phyloP scores from a whole-genome alignment of 2,888 invertebrate species.

The Ochropacha duplaris region DNA sequence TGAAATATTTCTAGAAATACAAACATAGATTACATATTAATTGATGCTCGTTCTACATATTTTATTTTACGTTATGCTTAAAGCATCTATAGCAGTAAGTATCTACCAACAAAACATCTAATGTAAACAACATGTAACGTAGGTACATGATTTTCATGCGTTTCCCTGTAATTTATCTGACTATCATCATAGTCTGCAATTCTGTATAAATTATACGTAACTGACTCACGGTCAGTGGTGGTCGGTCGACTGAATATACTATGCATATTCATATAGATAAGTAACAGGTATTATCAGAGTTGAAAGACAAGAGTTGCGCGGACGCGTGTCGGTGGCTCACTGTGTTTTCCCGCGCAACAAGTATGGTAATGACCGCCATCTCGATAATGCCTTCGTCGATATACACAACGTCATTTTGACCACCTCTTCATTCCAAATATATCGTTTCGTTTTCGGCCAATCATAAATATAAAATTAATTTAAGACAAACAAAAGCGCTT shows the following conservation, averaged over 20 bases:
- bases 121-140: no score
- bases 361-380: constrained; percentile 36
- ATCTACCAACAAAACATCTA: no score
- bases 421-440: constrained; percentile 22
- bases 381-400: constrained; percentile 34
- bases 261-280: background rate
- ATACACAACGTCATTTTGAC: constrained; percentile 22
- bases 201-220: background rate
- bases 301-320: constrained; percentile 6
- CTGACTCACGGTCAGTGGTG: constrained; percentile 1
- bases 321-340: constrained; percentile 15
- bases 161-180: background rate
- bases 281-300: constrained; percentile 5
- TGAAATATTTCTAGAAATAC: no score
- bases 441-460: constrained; percentile 10
- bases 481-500: background rate
- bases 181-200: background rate
- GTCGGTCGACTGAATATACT: background rate
- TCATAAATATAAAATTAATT: constrained; percentile 4
- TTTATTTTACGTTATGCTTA: no score
- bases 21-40: no score
- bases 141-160: background rate
- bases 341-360: constrained; percentile 40
- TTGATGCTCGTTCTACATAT: no score
- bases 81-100: no score